Conservation (phyloP, 2,797 vertebrate genomes). For the Pygocentrus nattereri region DNA sequence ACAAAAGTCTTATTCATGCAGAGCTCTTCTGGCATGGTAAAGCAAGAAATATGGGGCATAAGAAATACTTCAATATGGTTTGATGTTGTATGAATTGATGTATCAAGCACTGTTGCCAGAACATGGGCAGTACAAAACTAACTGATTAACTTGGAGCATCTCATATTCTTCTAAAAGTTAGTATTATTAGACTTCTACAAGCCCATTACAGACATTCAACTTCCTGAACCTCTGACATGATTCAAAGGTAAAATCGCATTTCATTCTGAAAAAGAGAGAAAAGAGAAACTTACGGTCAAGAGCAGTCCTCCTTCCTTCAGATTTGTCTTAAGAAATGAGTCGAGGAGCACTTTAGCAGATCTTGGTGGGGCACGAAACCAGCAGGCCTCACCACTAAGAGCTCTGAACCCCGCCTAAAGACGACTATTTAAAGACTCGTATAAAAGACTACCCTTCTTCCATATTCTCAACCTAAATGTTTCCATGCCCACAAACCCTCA, state of each 20-base stretch:
- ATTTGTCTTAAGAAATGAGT: constrained; percentile 54
- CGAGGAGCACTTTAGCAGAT: constrained; percentile 58
- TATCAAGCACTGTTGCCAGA: not conserved
- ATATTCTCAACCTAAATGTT: constrained; percentile 20
- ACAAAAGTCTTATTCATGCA: constrained; percentile 67
- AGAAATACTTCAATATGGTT: constrained; percentile 1
- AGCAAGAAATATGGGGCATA: constrained; percentile 11
- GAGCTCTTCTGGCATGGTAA: not conserved
- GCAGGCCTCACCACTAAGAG: constrained; percentile 76
- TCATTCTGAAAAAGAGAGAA: constrained; percentile 9
- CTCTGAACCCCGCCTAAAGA: constrained; percentile 81
- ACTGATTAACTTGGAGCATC: not conserved
- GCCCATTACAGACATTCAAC: not conserved
- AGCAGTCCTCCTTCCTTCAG: constrained; percentile 60
- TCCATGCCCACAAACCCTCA: constrained; percentile 37
- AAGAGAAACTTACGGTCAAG: constrained; percentile 72
- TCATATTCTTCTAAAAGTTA: not conserved
- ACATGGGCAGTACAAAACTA: not conserved
- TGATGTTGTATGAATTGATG: not conserved
- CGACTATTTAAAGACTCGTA: constrained; percentile 76
- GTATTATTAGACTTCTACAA: not conserved
- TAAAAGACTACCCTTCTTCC: constrained; percentile 65
- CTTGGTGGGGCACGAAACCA: constrained; percentile 67
- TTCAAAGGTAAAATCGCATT: not conserved
- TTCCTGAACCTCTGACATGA: not conserved